phyloP scores from a whole-genome alignment of 2,888 invertebrate species.

The Aplocera efformata region DNA sequence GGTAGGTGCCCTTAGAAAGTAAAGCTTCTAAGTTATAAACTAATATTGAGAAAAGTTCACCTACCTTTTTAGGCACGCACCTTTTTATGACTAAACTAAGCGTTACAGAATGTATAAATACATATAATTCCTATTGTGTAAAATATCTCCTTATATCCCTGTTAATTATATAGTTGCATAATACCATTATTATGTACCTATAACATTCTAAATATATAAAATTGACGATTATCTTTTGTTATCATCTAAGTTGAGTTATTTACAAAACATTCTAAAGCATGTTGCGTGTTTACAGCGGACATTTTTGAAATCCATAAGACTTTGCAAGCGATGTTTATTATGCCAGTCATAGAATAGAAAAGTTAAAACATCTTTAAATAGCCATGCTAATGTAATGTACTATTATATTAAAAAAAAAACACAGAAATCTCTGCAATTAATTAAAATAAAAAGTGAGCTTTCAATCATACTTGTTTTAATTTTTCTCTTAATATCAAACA shows the following conservation, averaged over 20 bases:
- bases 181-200: slow-evolving; percentile 30
- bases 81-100: slow-evolving; percentile 11
- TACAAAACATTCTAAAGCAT: slow-evolving; percentile 59
- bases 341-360: background rate
- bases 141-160: slow-evolving; percentile 34
- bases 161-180: slow-evolving; percentile 34
- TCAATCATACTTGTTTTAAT: background rate
- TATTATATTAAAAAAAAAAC: too few relatives aligned
- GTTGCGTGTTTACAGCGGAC: slow-evolving; percentile 49
- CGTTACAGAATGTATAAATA: slow-evolving; percentile 49
- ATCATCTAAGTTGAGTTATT: slow-evolving; percentile 42
- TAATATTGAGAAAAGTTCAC: slow-evolving; percentile 3
- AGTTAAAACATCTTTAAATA: too few relatives aligned
- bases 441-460: background rate
- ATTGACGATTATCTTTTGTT: slow-evolving; percentile 33
- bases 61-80: slow-evolving; percentile 13
- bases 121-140: slow-evolving; percentile 30
- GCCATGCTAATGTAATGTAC: too few relatives aligned
- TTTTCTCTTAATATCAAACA: background rate
- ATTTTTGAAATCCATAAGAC: background rate
- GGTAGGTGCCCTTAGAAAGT: slow-evolving; percentile 17
- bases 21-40: slow-evolving; percentile 8
- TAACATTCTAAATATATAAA: slow-evolving; percentile 14
- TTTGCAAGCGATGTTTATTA: background rate
- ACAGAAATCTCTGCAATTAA: too few relatives aligned